Conservation (phyloP, 2,888 invertebrate genomes). For the Chymomyza amoena region DNA sequence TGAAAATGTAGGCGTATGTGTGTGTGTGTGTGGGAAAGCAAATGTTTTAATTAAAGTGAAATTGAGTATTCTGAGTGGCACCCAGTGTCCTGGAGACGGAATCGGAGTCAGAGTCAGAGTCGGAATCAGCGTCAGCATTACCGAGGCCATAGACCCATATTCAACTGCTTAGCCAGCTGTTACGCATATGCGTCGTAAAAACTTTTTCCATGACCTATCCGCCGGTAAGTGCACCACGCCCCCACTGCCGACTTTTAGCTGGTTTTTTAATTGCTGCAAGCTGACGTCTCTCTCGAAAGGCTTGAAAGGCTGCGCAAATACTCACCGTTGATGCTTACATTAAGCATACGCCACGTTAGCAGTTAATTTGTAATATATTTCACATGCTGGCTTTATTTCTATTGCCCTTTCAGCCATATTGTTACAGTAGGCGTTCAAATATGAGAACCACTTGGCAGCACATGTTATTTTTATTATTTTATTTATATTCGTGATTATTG, state of each 20-base stretch:
- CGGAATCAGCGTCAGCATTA: conserved; percentile 28
- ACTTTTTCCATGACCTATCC: conserved; percentile 44
- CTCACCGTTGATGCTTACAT: conserved; percentile 45
- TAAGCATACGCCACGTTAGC: conserved; percentile 67
- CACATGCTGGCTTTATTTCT: conserved; percentile 42
- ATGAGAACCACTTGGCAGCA: neutral
- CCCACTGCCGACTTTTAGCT: neutral
- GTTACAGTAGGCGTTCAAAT: neutral
- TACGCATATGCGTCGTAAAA: conserved; percentile 68
- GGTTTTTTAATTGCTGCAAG: conserved; percentile 14
- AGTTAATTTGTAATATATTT: conserved; percentile 71
- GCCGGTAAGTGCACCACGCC: neutral
- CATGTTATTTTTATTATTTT: neutral
- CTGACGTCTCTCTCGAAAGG: conserved; percentile 6
- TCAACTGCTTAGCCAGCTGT: conserved; percentile 63
- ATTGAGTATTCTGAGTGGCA: conserved; percentile 71
- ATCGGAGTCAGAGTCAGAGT: neutral
- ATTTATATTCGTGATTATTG: neutral
- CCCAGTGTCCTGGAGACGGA: neutral
- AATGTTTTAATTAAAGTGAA: conserved; percentile 76
- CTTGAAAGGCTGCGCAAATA: conserved; percentile 58
- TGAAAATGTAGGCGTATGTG: neutral
- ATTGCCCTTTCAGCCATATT: neutral
- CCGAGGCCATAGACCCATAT: conserved; percentile 5
- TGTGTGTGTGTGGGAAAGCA: conserved; percentile 23